A percentile compares a stretch with the other conserved stretches of the same genome.
Evolutionary conservation across 2,113 vertebrate genomes (phyloP).

Genomic region (Sclerurus mexicanus): DNA sequence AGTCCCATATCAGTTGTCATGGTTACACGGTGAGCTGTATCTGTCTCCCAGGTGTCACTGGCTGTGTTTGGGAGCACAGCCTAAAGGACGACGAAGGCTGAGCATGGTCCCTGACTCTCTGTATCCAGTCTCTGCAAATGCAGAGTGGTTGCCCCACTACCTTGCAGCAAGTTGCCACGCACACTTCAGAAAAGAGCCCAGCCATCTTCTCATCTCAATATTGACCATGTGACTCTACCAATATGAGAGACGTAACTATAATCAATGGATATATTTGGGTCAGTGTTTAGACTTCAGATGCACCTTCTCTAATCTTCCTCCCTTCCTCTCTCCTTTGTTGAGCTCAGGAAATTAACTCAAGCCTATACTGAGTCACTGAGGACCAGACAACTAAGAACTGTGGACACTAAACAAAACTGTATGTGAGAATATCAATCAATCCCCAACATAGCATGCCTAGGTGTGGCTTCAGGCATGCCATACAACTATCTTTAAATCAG

Average conservation of each 20-base stretch:
- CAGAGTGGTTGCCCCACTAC: neutral
- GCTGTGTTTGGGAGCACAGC: neutral
- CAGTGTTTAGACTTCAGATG: neutral
- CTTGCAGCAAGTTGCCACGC: neutral
- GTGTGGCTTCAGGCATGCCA: neutral
- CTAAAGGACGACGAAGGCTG: neutral
- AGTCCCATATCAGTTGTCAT: neutral
- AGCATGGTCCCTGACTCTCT: neutral
- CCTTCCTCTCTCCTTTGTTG: neutral
- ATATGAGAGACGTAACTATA: neutral
- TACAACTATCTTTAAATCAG: neutral
- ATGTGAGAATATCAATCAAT: neutral
- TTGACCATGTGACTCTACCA: neutral
- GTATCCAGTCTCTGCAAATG: neutral
- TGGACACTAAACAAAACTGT: neutral
- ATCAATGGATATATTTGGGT: neutral
- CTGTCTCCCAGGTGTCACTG: neutral
- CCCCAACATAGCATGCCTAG: neutral
- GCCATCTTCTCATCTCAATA: neutral
- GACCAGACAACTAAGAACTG: neutral
- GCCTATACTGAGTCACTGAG: fast-evolving
- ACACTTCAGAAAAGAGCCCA: neutral
- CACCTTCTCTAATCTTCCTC: neutral
- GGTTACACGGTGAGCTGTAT: neutral
- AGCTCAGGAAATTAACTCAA: neutral